Base-by-base conservation (phyloP, 2,888 invertebrate species). In the Drosophila pegasa region DNA sequence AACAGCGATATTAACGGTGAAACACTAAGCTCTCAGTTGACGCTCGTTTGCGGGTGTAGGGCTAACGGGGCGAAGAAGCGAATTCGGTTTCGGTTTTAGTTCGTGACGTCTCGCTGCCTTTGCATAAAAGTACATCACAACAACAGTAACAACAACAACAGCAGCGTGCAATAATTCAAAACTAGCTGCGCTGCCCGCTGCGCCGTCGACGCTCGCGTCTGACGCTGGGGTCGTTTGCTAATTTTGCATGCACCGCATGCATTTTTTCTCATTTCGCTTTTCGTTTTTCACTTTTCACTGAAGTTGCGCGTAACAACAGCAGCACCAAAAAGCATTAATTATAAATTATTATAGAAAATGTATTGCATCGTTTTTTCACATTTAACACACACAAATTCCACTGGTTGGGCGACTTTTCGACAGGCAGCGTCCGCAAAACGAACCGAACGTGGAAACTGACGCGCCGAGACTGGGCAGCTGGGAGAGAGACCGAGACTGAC, bases 371-470 rank as follows among this genome's bases (percentile, higher is more conserved):
- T 43, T 61, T 70, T 60, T 80, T 79, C 81, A 78, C 81, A 80
- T 74, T 82, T 64, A 80, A 78, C 62, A 84, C 69, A 61, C 65
- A 35, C 47, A 59, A 68, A 69, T 69, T 69, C 40, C 58, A 69
- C 61, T 64, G 14, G 63, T 50, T 62, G 62, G 58, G 59, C 59
- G 50, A 58, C 52, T 71, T 75, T 74, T 55, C 71, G 71, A 71
- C 50, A 66, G 71, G 45, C 61, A 76, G 69, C 77, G 73, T 73
- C 77, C 62, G 73, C 56, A 47, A 47, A 41, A 61, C 74, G 71
- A 76, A 78, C 80, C 79, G 80, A 51, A 69, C 85, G 67, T 71
- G 68, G 29, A 62, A 68, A 78, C 72, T 71, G 72, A 78, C 82
- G 71, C 76, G 70, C 60, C 57, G 50, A 72, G 75, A 77, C 75